phyloP scores from a whole-genome alignment of 2,113 vertebrate species.

The Haemorhous mexicanus region DNA sequence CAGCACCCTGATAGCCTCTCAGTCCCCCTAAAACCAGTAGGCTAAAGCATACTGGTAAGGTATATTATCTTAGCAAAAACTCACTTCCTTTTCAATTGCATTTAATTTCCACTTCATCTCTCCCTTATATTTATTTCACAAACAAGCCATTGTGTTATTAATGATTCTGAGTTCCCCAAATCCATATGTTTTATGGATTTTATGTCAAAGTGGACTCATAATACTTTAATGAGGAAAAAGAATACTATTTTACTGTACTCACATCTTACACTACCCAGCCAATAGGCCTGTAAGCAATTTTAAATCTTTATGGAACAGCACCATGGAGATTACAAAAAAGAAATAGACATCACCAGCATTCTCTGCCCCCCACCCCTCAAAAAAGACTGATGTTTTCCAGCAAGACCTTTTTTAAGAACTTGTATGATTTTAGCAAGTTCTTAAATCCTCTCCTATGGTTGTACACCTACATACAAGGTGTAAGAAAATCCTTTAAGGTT shows the following conservation, averaged over 20 bases:
- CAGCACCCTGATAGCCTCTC: background rate
- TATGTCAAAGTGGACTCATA: conserved; percentile 34
- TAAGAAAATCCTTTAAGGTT: background rate
- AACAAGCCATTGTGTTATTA: conserved; percentile 40
- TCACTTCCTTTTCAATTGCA: conserved; percentile 22
- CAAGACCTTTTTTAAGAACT: background rate
- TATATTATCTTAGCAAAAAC: background rate
- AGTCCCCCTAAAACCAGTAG: background rate
- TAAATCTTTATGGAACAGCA: conserved; percentile 5
- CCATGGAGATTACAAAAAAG: conserved; percentile 9
- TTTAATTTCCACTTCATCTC: conserved; percentile 35
- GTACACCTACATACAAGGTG: background rate
- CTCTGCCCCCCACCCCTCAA: background rate
- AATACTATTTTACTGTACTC: conserved; percentile 36
- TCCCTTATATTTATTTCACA: conserved; percentile 27
- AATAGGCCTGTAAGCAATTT: background rate
- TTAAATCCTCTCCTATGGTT: background rate
- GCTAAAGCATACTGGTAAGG: background rate
- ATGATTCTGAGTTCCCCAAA: conserved; percentile 8
- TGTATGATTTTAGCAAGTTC: background rate
- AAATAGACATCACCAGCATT: background rate
- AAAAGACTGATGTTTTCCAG: background rate
- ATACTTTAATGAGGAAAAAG: conserved; percentile 53
- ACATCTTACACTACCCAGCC: background rate
- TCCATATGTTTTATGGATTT: conserved; percentile 53